Percentiles rank a stretch among this genome's conserved stretches.
Conservation (phyloP, 2,113 vertebrate genomes). For the Oncorhynchus tshawytscha region DNA sequence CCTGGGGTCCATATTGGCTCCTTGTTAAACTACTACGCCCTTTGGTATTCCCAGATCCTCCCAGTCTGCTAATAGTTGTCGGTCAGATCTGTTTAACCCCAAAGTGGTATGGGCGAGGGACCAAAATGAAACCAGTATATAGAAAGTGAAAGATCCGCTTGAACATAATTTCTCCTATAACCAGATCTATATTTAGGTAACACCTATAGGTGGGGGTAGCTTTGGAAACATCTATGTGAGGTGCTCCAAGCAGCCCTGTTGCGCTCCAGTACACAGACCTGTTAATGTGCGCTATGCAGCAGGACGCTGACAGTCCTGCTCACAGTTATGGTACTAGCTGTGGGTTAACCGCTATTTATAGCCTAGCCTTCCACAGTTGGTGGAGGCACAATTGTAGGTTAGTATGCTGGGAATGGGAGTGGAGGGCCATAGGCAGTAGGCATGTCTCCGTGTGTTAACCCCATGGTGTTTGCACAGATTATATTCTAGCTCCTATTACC, state of each 20-base stretch:
- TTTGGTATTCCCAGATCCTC: neutral
- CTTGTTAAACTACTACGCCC: neutral
- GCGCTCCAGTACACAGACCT: neutral
- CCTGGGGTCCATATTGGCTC: neutral
- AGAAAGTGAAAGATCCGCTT: neutral
- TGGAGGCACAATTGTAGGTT: conserved; percentile 36
- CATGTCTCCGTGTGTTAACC: conserved; percentile 3
- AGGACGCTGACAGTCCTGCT: neutral
- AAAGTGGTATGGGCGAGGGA: neutral
- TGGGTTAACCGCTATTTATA: conserved; percentile 34
- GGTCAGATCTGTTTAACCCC: neutral
- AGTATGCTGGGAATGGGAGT: conserved; percentile 15
- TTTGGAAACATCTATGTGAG: neutral
- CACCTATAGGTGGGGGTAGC: neutral
- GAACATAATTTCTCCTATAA: neutral
- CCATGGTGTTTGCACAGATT: neutral
- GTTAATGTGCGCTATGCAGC: neutral
- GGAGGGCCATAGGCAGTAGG: conserved; percentile 1
- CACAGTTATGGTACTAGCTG: conserved; percentile 5
- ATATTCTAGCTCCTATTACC: too few relatives aligned
- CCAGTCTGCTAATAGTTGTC: neutral
- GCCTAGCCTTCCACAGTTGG: neutral
- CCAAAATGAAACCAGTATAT: neutral
- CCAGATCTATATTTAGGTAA: neutral
- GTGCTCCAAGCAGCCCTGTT: too few relatives aligned